phyloP scores from a whole-genome alignment of 2,888 invertebrate species.

The Noctua janthe region DNA sequence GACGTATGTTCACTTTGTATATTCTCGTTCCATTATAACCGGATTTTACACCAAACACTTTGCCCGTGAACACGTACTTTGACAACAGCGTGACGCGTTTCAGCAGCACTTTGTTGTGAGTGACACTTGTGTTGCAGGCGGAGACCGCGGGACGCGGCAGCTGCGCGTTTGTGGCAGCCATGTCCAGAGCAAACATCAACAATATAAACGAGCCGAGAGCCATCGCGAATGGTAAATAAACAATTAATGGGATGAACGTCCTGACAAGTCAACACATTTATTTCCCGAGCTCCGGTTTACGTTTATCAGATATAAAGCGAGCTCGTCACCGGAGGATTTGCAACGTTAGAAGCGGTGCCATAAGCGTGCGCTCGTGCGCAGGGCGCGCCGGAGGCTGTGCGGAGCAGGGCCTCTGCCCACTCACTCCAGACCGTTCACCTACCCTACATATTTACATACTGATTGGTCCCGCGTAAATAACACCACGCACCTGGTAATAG shows the following conservation, averaged over 20 bases:
- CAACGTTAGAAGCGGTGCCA: slow-evolving; percentile 65
- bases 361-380: slow-evolving; percentile 86
- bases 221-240: slow-evolving; percentile 73
- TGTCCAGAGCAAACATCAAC: slow-evolving; percentile 72
- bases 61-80: slow-evolving; percentile 85
- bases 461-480: slow-evolving; percentile 86
- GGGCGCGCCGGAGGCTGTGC: slow-evolving; percentile 84
- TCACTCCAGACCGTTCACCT: slow-evolving; percentile 87
- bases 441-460: slow-evolving; percentile 89
- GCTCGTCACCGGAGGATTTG: slow-evolving; percentile 68
- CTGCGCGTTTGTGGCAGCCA: slow-evolving; percentile 70
- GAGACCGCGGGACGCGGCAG: slow-evolving; percentile 68
- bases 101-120: slow-evolving; percentile 78
- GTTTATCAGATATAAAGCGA: slow-evolving; percentile 60
- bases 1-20: slow-evolving; percentile 85
- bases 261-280: slow-evolving; percentile 59
- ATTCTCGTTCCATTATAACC: slow-evolving; percentile 73
- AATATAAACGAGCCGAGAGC: slow-evolving; percentile 70
- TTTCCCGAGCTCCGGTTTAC: slow-evolving; percentile 40
- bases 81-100: slow-evolving; percentile 81
- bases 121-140: slow-evolving; percentile 73
- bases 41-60: slow-evolving; percentile 80
- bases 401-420: slow-evolving; percentile 82
- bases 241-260: slow-evolving; percentile 55
- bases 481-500: slow-evolving; percentile 82